These are phyloP conservation scores for Caenorhabditis tropicalis DNA, from an alignment of 1,140 invertebrate genomes.

Conservation along the genomic window DNA sequence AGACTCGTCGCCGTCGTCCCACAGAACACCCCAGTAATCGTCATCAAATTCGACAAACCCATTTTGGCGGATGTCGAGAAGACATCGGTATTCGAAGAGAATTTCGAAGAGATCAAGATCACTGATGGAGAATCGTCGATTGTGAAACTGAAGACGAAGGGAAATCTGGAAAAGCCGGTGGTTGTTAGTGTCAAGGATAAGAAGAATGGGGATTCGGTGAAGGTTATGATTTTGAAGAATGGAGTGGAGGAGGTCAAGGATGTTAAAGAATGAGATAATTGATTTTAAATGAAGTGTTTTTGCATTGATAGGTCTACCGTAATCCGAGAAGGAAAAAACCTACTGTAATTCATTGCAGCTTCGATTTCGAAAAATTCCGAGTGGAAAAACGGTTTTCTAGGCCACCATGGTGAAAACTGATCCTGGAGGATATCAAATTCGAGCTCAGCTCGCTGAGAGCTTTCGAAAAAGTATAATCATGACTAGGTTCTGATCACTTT, in stretches of 20 bases:
- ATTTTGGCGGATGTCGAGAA: constrained; percentile 2
- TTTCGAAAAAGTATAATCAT: neutral
- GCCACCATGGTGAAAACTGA: neutral
- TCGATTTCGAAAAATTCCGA: neutral
- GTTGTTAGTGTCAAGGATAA: neutral
- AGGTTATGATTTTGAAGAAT: neutral
- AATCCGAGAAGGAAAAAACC: too few species aligned
- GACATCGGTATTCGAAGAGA: neutral
- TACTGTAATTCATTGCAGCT: too few species aligned
- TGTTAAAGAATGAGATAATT: too few species aligned
- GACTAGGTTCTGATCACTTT: neutral
- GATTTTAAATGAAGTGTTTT: too few species aligned
- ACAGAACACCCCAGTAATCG: neutral
- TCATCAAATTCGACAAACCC: neutral
- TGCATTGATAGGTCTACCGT: too few species aligned
- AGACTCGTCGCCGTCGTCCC: neutral
- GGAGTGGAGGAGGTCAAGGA: neutral
- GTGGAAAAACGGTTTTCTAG: neutral
- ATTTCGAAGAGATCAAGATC: neutral
- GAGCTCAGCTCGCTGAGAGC: neutral
- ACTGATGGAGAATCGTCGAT: neutral
- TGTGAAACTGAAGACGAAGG: neutral
- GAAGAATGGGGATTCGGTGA: constrained; percentile 7
- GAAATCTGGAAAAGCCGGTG: neutral
- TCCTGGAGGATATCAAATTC: neutral